These are phyloP conservation scores for Acanthopagrus latus DNA, from an alignment of 2,797 vertebrate species.

Conservation along the genomic window DNA sequence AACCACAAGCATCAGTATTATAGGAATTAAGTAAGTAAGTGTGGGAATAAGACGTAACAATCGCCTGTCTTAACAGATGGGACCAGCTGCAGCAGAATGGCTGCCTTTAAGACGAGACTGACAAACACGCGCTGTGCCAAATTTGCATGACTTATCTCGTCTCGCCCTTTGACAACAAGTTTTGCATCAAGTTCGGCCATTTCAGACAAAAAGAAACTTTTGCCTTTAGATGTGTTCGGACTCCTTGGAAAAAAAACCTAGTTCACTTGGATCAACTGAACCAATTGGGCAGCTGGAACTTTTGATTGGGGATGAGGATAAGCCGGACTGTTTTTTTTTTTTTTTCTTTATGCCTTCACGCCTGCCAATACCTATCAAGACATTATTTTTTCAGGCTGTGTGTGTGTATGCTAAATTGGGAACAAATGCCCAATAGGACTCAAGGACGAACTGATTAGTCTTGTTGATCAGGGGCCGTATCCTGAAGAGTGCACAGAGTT, in stretches of 20 bases:
- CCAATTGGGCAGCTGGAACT: background rate
- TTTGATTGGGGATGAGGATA: no score
- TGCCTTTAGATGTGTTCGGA: background rate
- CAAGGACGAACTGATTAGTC: background rate
- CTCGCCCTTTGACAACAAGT: background rate
- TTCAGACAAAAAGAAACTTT: background rate
- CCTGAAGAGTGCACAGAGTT: background rate
- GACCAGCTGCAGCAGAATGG: background rate
- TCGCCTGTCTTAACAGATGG: no score
- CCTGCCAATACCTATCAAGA: no score
- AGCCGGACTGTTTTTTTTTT: no score
- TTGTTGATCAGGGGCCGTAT: constrained; percentile 14
- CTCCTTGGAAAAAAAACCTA: background rate
- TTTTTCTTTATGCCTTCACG: no score
- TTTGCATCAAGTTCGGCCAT: background rate
- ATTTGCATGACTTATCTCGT: background rate
- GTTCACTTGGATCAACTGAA: background rate
- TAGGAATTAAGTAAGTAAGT: no score
- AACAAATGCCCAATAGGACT: no score
- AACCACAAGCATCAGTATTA: no score
- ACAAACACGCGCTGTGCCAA: background rate
- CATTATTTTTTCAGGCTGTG: no score
- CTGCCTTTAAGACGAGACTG: background rate
- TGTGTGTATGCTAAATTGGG: no score
- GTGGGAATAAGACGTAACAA: no score